Base-by-base conservation (phyloP, 2,888 invertebrate species). In the Polydrusus cervinus region DNA sequence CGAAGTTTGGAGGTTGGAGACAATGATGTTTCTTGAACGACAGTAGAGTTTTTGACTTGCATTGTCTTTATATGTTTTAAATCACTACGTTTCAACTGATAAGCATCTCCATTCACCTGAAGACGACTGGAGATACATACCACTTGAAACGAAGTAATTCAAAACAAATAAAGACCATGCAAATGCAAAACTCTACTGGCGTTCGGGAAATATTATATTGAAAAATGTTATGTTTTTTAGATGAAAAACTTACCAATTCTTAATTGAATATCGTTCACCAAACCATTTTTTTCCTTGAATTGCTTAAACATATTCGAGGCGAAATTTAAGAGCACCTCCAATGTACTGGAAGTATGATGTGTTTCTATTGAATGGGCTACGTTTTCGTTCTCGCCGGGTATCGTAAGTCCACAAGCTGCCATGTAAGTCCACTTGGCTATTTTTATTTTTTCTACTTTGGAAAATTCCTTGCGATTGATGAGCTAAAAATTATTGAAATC, bases 401-500 rank as follows among this genome's bases (percentile, higher is more conserved):
- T 92, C 81, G 94, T 94, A 61, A 98, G 89, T 0, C 98, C 98
- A 83, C 96, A 96, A 0, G 97, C 98, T 1, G 97, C 98, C 98
- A 98, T 98, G 83, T 98, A 98, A 0, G 98, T 98, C 90, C 96
- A 96, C 75, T 97, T 97, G 60, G 97, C 97, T 70, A 98, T 94
- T 89, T 98, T 98, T 43, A 98, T 98, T 88, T 98, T 98, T 87
- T 99, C 98, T 9, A 99, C 93, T 74, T 91, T 88, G 8, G 91
- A 92, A 73, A 80, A 83, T 62, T 83, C 79, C 70, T 80, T 76
- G 13, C 80, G 71, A 68, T 81, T 80, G 14, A 80, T 77, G 57
- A 81, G 69, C 82, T 83, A 60, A 71, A 76, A 77, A 25, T 25
- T 25, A 25, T 25, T 25, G n/a, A n/a, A n/a, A n/a, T n/a, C n/a